Conservation (phyloP, 23 tunicate genomes). For the Oikopleura albicans region DNA sequence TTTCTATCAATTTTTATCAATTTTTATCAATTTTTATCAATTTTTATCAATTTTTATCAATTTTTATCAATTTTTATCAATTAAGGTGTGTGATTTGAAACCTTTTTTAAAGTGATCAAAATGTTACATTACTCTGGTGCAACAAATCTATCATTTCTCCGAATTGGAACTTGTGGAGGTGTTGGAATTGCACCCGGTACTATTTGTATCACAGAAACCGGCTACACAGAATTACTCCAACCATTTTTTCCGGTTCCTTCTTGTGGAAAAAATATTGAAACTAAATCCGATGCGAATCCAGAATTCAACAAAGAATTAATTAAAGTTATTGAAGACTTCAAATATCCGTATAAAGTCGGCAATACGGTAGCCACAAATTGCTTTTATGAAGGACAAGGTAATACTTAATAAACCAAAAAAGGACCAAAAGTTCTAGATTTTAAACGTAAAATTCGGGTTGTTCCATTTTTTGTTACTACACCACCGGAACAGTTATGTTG, state of each 20-base stretch:
- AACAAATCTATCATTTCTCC: not conserved
- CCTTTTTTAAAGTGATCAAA: no score
- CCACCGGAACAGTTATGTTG: no score
- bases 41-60: no score
- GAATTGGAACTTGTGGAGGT: slow-evolving; percentile 13
- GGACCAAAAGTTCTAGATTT: no score
- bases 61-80: no score
- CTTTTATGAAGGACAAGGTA: slow-evolving; percentile 12
- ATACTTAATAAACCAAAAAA: not conserved
- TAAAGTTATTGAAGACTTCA: not conserved
- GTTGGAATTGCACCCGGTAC: not conserved
- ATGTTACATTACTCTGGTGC: not conserved
- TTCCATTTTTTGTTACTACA: no score
- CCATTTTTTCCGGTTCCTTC: not conserved
- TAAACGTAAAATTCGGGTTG: no score
- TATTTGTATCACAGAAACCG: slow-evolving; percentile 1
- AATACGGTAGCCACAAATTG: not conserved
- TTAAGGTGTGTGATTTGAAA: no score
- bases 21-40: no score
- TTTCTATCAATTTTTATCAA: no score
- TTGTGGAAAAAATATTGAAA: not conserved
- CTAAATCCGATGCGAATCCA: not conserved
- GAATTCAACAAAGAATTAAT: not conserved
- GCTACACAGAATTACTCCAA: not conserved
- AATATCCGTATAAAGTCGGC: not conserved